Evolutionary conservation across 2,113 vertebrate genomes (phyloP), one percentile per base, ranked within the genome.

Genomic region (Cricetomys ansorgei): DNA sequence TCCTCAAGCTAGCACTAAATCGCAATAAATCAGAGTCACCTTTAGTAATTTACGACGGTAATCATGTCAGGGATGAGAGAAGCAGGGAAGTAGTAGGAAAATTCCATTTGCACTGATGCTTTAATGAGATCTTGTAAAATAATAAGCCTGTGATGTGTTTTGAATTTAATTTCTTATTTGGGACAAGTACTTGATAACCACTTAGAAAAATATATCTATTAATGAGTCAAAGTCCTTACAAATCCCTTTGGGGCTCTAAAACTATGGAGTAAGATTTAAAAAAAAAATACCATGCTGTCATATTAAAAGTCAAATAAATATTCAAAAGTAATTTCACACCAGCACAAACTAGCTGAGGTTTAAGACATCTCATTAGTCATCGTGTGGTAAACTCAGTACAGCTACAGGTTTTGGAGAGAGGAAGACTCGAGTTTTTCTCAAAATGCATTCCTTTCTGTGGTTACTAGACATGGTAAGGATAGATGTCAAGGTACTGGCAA

Each of bases 41-140:
- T 81, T 93, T 94, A 96, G 86, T 16, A 72, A 87, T 94, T 91
- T 93, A 85, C 79, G 50, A 80, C 65, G 57, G 81, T 95, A 95
- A 94, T 92, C 23, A 62, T 94, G 3, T 85, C 19, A 69, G 19
- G 23, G 62, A 88, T 86, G 7, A 95, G 12, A 88, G 86, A 92
- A 88, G 34, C 15, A 45, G 27, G n/a, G 16, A 16, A 90, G 11
- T 17, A 65, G 55, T 16, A 88, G 92, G 64, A 90, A 94, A 87
- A 89, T 94, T 91, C 81, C 50, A 92, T 88, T 94, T 88, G 43
- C 7, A 75, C 87, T 91, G 91, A 94, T 59, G 21, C 19, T 95
- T 96, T 79, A 76, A 81, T 92, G 53, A 97, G 67, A 89, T 88
- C 67, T 91, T 91, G 37, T 50, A 95, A 97, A 98, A 94, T 55